Evolutionary conservation across 2,797 vertebrate genomes (phyloP).

Genomic region (Pteropus rufus): DNA sequence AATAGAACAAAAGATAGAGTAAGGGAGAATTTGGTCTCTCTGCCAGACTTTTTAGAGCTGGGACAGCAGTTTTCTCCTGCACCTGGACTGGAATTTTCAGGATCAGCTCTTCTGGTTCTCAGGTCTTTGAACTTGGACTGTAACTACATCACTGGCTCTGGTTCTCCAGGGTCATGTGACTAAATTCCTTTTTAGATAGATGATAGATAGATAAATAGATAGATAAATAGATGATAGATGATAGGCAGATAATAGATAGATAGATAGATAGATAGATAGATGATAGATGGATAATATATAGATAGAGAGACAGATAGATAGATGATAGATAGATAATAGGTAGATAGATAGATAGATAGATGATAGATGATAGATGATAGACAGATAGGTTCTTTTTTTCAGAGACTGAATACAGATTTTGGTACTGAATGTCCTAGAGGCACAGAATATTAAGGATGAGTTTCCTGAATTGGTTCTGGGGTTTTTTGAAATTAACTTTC

Average conservation of each 20-base stretch:
- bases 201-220: no score
- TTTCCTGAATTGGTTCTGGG: background rate
- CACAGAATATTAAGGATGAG: background rate
- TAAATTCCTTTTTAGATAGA: background rate
- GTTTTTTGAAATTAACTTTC: background rate
- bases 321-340: no score
- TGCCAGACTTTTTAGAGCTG: background rate
- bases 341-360: no score
- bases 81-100: background rate
- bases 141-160: background rate
- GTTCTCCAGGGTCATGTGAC: background rate
- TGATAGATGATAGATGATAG: no score
- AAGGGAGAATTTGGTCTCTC: background rate
- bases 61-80: no score
- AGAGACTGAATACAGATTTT: background rate
- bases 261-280: no score
- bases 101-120: background rate
- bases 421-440: background rate
- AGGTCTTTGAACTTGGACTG: background rate
- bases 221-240: no score
- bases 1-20: background rate
- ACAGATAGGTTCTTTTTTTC: no score
- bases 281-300: no score
- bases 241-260: no score
- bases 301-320: no score